Conservation (phyloP, 1,140 invertebrate species). For the Hypsibius dujardini region DNA sequence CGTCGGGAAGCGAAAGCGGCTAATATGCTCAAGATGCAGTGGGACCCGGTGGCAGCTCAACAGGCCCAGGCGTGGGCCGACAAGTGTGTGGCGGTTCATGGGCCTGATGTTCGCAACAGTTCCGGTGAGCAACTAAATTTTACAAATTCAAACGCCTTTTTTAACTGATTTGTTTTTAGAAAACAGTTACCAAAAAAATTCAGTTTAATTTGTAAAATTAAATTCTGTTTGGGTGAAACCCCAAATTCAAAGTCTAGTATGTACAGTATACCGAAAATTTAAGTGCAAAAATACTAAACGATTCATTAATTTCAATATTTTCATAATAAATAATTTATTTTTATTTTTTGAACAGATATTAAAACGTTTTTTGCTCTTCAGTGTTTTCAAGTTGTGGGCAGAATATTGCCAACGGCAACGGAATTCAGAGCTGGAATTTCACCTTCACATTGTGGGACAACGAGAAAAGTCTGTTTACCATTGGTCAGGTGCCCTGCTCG, state of each 20-base stretch:
- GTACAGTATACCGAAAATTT: no score
- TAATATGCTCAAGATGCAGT: conserved; percentile 14
- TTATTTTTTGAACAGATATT: no score
- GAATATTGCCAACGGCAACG: conserved; percentile 15
- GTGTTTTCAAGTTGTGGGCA: background rate
- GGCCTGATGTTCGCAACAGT: background rate
- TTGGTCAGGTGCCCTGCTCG: background rate
- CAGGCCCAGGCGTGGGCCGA: conserved; percentile 1
- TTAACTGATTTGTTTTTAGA: no score
- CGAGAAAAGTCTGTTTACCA: background rate
- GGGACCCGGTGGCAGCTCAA: background rate
- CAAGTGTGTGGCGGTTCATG: background rate
- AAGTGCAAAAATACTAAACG: no score
- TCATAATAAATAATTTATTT: no score
- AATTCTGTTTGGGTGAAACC: no score
- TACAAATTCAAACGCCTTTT: no score
- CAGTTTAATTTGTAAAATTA: no score
- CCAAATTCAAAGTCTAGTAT: no score
- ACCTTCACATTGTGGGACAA: background rate
- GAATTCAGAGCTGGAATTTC: conserved; percentile 14
- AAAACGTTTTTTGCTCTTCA: no score
- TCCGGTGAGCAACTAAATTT: background rate
- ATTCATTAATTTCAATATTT: no score
- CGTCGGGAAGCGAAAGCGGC: background rate
- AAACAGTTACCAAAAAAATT: no score